These are phyloP conservation scores for Mylabris phalerata DNA, from an alignment of 1,140 invertebrate genomes.

Conservation along the genomic window DNA sequence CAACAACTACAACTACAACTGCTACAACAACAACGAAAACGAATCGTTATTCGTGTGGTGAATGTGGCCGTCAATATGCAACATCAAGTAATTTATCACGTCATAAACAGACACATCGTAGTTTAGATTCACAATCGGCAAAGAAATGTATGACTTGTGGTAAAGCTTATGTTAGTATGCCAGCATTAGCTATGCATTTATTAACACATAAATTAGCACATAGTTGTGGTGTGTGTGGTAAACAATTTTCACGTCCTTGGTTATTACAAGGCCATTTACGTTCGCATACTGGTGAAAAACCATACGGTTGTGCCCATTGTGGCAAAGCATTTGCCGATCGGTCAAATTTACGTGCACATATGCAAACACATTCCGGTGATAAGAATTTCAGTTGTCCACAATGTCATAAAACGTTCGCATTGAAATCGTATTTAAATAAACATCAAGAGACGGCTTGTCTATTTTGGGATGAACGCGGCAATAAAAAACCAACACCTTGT, in stretches of 20 bases:
- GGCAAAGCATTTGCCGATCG: conserved; percentile 98
- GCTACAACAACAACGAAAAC: conserved; percentile 37
- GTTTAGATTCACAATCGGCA: conserved; percentile 84
- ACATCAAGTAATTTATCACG: conserved; percentile 93
- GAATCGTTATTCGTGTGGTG: conserved; percentile 80
- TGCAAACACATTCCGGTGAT: conserved; percentile 96
- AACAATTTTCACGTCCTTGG: conserved; percentile 96
- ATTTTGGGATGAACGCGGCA: conserved; percentile 36
- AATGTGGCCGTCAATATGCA: conserved; percentile 95
- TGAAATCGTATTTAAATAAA: conserved; percentile 97
- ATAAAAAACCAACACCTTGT: conserved; percentile 2
- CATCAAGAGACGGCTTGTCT: conserved; percentile 90
- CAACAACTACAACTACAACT: background rate
- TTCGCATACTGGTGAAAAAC: conserved; percentile 97
- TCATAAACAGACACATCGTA: conserved; percentile 95
- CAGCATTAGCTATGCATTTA: conserved; percentile 94
- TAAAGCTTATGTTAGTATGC: conserved; percentile 96
- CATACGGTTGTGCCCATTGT: conserved; percentile 97
- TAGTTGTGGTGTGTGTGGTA: conserved; percentile 87
- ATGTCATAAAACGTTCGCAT: conserved; percentile 89
- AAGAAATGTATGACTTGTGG: conserved; percentile 92
- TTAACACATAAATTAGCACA: conserved; percentile 88
- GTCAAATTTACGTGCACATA: conserved; percentile 96
- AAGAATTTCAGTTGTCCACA: conserved; percentile 87
- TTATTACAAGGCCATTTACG: conserved; percentile 93